Percentiles rank a stretch among this genome's conserved stretches.
phyloP scores from a whole-genome alignment of 2,113 vertebrate species.

The Thamnophis sirtalis region DNA sequence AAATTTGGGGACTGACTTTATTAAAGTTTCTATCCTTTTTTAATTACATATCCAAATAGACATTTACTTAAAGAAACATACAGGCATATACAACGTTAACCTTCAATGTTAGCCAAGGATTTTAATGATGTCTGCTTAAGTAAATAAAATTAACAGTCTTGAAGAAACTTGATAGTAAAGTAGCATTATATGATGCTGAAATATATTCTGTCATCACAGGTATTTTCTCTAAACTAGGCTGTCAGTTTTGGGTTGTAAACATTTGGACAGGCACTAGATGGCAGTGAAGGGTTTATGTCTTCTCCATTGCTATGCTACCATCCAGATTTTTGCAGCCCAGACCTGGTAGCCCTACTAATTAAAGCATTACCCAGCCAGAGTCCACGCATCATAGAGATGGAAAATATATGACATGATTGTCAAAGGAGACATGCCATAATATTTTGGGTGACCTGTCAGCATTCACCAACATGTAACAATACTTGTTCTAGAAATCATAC shows the following conservation, averaged over 20 bases:
- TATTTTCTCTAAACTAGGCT: not conserved
- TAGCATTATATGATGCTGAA: not conserved
- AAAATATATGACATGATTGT: not conserved
- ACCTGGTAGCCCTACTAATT: not conserved
- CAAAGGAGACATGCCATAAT: not conserved
- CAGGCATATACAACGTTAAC: not conserved
- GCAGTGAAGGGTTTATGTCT: not conserved
- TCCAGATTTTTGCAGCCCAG: not conserved
- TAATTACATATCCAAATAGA: not conserved
- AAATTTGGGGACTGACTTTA: not conserved
- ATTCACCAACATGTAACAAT: not conserved
- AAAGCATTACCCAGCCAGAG: not conserved
- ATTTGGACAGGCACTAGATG: not conserved
- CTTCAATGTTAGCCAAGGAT: not conserved
- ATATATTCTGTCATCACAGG: not conserved
- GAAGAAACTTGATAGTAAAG: not conserved
- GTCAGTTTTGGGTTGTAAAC: not conserved
- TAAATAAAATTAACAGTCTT: not conserved
- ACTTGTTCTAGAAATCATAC: not conserved
- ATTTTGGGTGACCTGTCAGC: not conserved
- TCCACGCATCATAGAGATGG: not conserved
- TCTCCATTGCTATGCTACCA: not conserved
- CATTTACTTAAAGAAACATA: not conserved
- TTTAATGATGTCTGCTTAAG: not conserved
- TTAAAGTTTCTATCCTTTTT: not conserved